These are phyloP conservation scores for Nemotelus pantherinus DNA, from an alignment of 2,888 invertebrate genomes.

Conservation along the genomic window DNA sequence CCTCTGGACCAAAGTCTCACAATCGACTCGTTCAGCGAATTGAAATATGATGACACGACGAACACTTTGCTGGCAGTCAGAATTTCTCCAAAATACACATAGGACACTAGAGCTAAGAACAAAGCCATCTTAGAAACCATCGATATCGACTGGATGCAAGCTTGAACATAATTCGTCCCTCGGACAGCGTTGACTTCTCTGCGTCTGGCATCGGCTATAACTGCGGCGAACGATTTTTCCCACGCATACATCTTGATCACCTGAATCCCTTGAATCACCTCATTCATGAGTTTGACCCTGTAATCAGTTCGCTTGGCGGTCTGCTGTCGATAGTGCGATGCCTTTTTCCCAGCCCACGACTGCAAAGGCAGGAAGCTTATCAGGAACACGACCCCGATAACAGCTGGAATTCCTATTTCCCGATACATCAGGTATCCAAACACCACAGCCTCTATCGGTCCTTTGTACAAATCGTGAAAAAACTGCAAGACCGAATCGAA, in stretches of 20 bases:
- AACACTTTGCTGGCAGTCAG: conserved; percentile 81
- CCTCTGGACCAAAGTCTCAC: conserved; percentile 84
- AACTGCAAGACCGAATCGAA: conserved; percentile 92
- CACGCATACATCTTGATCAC: conserved; percentile 92
- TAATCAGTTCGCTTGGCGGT: conserved; percentile 86
- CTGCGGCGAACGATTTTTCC: conserved; percentile 80
- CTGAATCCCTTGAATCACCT: conserved; percentile 83
- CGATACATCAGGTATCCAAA: conserved; percentile 68
- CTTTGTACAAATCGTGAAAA: conserved; percentile 91
- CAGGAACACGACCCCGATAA: conserved; percentile 77
- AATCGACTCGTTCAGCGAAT: conserved; percentile 79
- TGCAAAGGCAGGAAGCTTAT: conserved; percentile 79
- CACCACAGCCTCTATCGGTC: conserved; percentile 72
- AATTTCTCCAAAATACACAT: conserved; percentile 71
- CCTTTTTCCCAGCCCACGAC: conserved; percentile 76
- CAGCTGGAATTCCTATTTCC: conserved; percentile 73
- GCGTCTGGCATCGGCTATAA: conserved; percentile 78
- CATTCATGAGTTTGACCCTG: conserved; percentile 88
- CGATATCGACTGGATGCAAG: conserved; percentile 76
- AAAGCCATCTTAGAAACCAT: conserved; percentile 83
- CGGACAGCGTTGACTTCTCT: conserved; percentile 76
- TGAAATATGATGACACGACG: conserved; percentile 83
- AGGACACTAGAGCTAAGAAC: conserved; percentile 78
- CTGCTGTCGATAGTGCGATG: conserved; percentile 72
- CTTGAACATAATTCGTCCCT: conserved; percentile 74